Evolutionary conservation across 2,797 vertebrate genomes (phyloP), one percentile per base, ranked within the genome.

Genomic region (Danio aesculapii): DNA sequence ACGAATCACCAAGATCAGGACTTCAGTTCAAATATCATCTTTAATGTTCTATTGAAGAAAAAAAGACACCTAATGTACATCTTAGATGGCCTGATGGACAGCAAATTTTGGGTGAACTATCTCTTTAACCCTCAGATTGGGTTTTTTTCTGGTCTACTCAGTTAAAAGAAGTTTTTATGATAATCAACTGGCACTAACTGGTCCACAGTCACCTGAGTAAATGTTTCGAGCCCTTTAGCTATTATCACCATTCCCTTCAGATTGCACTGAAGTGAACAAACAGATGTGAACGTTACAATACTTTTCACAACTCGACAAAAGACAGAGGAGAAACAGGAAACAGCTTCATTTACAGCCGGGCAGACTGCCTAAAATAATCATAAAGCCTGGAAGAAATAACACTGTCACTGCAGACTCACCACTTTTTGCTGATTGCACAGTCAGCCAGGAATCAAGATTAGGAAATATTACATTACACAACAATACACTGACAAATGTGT

Each of bases 321-420:
- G 66, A 59, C 49, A 44, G 58, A 78, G 52, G 53, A 72, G 68
- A 77, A 58, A 79, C 57, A 79, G 77, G 83, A 87, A 87, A 81
- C 44, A 44, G 49, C 30, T 76, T 49, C 30, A 66, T 67, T 63
- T 81, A 80, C 47, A 59, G 83, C 73, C 46, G 44, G 86, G 81
- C 81, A 73, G 39, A 46, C 74, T 14, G 78, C 85, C 85, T 85
- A 83, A 86, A 85, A 68, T 87, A 89, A 85, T 77, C 59, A 64
- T 69, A 74, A 53, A 83, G 74, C 75, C 61, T 50, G 61, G 77
- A 3, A 66, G 87, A 79, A 84, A 86, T 89, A 88, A 89, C 85
- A 89, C 87, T 89, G 86, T 87, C 80, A 53, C 68, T 83, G 84
- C 86, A 75, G 81, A 87, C 84, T 79, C 84, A 81, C 86, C 81